Conservation (phyloP, 2,888 invertebrate genomes). For the Dynastes hyllus region DNA sequence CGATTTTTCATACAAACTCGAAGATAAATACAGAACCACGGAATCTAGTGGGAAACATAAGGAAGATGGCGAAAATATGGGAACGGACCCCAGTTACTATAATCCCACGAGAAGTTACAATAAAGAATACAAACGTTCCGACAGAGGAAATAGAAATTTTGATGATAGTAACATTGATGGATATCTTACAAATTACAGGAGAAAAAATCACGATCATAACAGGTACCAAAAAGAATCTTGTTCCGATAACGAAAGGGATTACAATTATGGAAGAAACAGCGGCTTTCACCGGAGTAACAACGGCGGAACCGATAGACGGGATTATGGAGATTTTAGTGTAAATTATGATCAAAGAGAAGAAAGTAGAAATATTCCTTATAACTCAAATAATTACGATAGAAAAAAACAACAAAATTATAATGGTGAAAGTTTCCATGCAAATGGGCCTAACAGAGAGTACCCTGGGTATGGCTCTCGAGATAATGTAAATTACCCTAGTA, state of each 20-base stretch:
- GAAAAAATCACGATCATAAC: not conserved
- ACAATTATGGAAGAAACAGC: not conserved
- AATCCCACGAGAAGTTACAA: not conserved
- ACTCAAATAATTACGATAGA: slow-evolving; percentile 4
- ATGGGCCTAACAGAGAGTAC: not conserved
- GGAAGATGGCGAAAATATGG: not conserved
- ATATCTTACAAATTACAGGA: slow-evolving; percentile 26
- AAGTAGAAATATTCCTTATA: not conserved
- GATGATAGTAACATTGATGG: slow-evolving; percentile 40
- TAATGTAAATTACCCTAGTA: not conserved
- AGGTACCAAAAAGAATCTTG: not conserved
- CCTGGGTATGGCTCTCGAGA: not conserved
- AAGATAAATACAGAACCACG: not conserved
- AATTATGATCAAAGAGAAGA: not conserved
- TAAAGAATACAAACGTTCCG: slow-evolving; percentile 7
- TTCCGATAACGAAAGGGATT: slow-evolving; percentile 1
- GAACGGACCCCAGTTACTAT: not conserved
- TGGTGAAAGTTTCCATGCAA: not conserved
- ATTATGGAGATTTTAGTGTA: not conserved
- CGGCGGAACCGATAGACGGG: not conserved
- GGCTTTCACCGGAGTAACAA: not conserved
- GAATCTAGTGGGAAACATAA: slow-evolving; percentile 17
- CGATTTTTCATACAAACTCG: slow-evolving; percentile 51
- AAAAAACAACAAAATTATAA: slow-evolving; percentile 3
- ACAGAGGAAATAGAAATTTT: slow-evolving; percentile 19